Evolutionary conservation across 2,113 vertebrate genomes (phyloP).

Genomic region (Pluvianellus socialis): DNA sequence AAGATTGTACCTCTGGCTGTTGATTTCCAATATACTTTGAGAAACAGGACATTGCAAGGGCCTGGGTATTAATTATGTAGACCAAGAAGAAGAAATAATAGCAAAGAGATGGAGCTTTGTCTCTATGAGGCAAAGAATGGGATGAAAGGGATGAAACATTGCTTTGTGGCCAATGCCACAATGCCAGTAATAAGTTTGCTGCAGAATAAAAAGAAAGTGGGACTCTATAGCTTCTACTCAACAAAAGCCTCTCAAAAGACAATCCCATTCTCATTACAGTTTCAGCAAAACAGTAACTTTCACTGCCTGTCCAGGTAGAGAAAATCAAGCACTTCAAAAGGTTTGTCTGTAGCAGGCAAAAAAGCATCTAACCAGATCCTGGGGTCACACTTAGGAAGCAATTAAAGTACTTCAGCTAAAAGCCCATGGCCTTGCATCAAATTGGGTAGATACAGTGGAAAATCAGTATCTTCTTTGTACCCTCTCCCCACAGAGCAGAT

Average conservation of each 20-base stretch:
- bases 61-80: background rate
- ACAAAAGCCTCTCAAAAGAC: slow-evolving; percentile 16
- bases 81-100: background rate
- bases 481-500: fast-evolving
- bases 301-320: background rate
- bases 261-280: background rate
- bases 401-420: background rate
- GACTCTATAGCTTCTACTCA: background rate
- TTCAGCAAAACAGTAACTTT: slow-evolving; percentile 27
- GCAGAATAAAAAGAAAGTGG: slow-evolving; percentile 1
- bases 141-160: background rate
- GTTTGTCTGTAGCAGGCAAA: background rate
- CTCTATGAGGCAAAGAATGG: background rate
- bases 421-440: background rate
- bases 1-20: background rate
- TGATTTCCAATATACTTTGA: background rate
- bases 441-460: background rate
- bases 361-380: background rate
- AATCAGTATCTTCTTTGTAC: background rate
- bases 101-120: background rate
- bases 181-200: background rate
- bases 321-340: background rate
- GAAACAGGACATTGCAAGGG: background rate
- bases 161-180: background rate
- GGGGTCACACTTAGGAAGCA: background rate